Base-by-base conservation (phyloP, 2,888 invertebrate genomes). In the Thecophora atra region DNA sequence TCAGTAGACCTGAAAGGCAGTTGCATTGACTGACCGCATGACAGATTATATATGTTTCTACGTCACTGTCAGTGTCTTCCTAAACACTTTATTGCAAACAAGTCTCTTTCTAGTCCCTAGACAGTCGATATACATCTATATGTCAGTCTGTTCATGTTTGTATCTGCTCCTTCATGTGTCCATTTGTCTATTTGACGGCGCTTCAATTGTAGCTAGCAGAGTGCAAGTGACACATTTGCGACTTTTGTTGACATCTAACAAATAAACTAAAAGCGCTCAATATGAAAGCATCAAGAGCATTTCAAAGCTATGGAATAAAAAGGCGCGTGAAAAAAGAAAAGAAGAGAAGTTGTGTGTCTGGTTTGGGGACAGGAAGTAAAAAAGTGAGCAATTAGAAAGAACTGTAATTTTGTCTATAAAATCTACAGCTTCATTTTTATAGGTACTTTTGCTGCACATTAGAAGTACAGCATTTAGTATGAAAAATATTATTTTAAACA, bases 181-280 rank as follows among this genome's bases (percentile, higher is more conserved):
- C n/a, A n/a, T 60, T 7, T 60, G 17, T 67, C n/a, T 54, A 37
- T 30, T 42, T 54, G 30, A n/a, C 52, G 21, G n/a, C 47, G 28
- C 52, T 26, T 62, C 47, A 70, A 63, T 30, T 70, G 70, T 52
- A 30, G 30, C 30, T 30, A 37, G 63, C 7, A n/a, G 47, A 52
- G 51, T 63, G 70, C 51, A 28, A 52, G 51, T 63, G 63, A 70
- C 70, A 62, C 70, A 70, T 52, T 52, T 70, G 70, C 52, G 70
- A 19, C 52, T 68, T 44, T 42, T 68, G 64, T 47, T 24, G 47
- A 24, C 64, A 6, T 44, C 4, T 21, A 26, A 21, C 26, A 17
- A 26, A 64, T 47, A 21, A 42, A 64, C 64, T 47, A 64, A 64
- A 47, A 64, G 47, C 47, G 44, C 47, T 64, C 64, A 64, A 47